Conservation (phyloP, 2,888 invertebrate species). For the Apodemia duryi region DNA sequence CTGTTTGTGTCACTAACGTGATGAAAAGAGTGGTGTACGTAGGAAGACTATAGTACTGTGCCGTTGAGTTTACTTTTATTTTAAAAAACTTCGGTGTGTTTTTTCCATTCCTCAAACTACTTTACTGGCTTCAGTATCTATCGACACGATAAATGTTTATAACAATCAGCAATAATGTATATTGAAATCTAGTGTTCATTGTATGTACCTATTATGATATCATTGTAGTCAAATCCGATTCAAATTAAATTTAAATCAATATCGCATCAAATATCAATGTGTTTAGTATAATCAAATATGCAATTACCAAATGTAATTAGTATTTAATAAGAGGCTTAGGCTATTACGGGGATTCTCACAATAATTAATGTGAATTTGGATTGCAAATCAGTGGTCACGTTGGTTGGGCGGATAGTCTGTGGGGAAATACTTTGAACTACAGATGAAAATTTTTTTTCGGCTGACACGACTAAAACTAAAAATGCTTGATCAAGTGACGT, state of each 20-base stretch:
- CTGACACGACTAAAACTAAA: neutral
- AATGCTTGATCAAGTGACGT: neutral
- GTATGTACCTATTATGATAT: no score
- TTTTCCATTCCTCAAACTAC: no score
- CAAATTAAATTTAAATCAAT: conserved; percentile 19
- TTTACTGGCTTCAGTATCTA: no score
- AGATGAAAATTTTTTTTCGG: neutral
- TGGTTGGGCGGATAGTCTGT: neutral
- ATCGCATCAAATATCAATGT: conserved; percentile 31
- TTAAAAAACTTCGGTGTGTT: no score
- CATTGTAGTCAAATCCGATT: neutral
- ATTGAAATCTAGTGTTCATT: no score
- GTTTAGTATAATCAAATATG: conserved; percentile 34
- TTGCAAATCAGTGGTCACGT: conserved; percentile 26
- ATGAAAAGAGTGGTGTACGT: no score
- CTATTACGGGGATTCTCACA: conserved; percentile 7
- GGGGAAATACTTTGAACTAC: neutral
- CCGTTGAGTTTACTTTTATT: no score
- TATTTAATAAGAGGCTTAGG: conserved; percentile 35
- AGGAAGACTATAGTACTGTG: no score
- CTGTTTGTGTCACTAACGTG: no score
- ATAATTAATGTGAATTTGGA: conserved; percentile 32
- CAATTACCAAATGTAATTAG: conserved; percentile 35
- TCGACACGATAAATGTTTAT: no score
- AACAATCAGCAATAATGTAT: no score